A percentile compares a stretch with the other conserved stretches of the same genome.
phyloP scores from a whole-genome alignment of 2,797 vertebrate genomes.

The Gephyroberyx darwinii region DNA sequence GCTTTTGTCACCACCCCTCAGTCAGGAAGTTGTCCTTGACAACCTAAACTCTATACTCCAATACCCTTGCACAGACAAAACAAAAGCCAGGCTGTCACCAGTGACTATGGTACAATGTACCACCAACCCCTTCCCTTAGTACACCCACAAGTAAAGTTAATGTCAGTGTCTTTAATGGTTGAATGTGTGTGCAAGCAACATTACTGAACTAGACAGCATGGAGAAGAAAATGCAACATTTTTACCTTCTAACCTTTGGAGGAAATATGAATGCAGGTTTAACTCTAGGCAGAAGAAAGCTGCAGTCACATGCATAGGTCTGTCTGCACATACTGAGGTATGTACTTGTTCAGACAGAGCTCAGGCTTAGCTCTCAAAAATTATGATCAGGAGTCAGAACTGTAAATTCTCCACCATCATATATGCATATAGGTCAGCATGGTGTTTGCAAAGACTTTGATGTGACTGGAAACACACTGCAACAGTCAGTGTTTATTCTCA shows the following conservation, averaged over 20 bases:
- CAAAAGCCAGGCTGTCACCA: conserved; percentile 11
- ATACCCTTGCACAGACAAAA: conserved; percentile 37
- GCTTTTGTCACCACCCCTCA: conserved; percentile 40
- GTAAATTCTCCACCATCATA: neutral
- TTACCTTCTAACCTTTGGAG: no score
- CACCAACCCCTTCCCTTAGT: conserved; percentile 30
- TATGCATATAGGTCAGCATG: neutral
- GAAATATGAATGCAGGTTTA: neutral
- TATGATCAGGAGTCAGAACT: neutral
- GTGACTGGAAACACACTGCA: neutral
- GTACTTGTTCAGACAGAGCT: no score
- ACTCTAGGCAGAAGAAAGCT: neutral
- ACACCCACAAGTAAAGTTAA: conserved; percentile 9
- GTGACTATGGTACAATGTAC: conserved; percentile 15
- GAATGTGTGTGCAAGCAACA: neutral
- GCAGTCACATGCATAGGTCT: neutral
- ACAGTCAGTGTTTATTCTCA: neutral
- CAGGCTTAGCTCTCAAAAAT: neutral
- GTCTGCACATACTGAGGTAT: neutral
- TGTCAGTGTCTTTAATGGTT: conserved; percentile 2
- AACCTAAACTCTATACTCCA: neutral
- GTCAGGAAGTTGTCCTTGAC: conserved; percentile 62
- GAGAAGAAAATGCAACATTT: no score
- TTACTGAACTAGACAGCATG: neutral
- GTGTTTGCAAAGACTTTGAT: neutral